These are phyloP conservation scores for Pachymerium ferrugineum DNA, from an alignment of 2,888 invertebrate genomes.

Conservation along the genomic window DNA sequence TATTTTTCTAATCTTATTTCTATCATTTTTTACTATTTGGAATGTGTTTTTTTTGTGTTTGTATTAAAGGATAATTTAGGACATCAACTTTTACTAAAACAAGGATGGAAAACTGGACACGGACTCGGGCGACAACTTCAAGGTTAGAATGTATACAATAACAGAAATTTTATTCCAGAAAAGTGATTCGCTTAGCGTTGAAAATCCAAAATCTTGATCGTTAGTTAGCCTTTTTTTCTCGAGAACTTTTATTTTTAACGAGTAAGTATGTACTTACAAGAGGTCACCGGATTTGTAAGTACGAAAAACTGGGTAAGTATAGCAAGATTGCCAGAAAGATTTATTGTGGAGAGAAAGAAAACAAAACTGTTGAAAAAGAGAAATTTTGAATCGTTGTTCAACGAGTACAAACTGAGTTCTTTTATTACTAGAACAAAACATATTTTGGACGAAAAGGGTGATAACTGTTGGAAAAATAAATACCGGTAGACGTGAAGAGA, in stretches of 20 bases:
- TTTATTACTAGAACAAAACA: neutral
- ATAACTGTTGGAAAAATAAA: no score
- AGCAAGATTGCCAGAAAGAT: no score
- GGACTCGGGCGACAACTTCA: constrained; percentile 39
- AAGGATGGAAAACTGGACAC: constrained; percentile 40
- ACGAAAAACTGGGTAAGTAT: neutral
- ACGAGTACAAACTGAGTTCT: constrained; percentile 15
- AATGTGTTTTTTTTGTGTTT: constrained; percentile 24
- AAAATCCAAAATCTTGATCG: neutral
- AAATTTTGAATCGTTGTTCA: neutral
- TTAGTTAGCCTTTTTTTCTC: neutral
- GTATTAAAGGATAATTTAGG: constrained; percentile 39
- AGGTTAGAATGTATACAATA: constrained; percentile 37
- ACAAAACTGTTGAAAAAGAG: neutral
- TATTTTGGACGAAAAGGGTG: constrained; percentile 10
- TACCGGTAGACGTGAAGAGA: neutral
- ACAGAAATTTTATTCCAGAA: neutral
- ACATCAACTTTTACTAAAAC: constrained; percentile 39
- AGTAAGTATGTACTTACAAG: neutral
- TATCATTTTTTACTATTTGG: constrained; percentile 28
- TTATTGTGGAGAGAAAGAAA: constrained; percentile 11
- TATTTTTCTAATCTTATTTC: neutral
- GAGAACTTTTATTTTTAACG: neutral
- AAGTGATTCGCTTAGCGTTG: neutral
- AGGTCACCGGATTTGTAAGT: neutral